Base-by-base conservation (phyloP, 1,140 invertebrate species). In the Neodiprion pinetum region DNA sequence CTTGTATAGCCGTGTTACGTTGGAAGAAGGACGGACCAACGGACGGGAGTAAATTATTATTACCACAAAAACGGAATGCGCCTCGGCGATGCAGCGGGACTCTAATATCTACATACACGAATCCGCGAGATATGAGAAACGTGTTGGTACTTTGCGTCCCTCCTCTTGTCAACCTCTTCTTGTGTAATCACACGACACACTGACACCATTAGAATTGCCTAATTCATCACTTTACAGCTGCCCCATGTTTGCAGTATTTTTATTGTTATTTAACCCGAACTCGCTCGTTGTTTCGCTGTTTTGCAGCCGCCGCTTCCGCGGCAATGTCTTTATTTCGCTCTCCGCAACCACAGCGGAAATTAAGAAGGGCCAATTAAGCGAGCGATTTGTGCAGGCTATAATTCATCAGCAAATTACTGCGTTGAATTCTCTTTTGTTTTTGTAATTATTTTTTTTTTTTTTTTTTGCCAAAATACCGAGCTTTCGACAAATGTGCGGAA, bases 41-140 rank as follows among this genome's bases (percentile, higher is more conserved):
- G 75, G 77, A 70, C 77, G 74, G 70, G 70, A 48, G 70, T 73
- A 84, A 85, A 83, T 85, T 82, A 84, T 84, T 82, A 85, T 85
- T 85, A 81, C 80, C 68, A 80, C 83, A 84, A 85, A 85, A 85
- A 82, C 77, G 73, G 75, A 76, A 72, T 61, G 72, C 61, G 75
- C 79, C 75, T 49, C 67, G 70, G 67, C 71, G 66, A 67, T 48
- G 53, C 53, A 17, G 5, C 28, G 0, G 28, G 28, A 40, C 1
- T 40, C 2, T 40, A 40, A 40, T 61, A 61, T 61, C 53, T 61
- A 61, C 53, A 61, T 61, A 61, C 53, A 61, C n/a, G 53, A 61
- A 61, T 61, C 53, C n/a, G 53, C 53, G n/a, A 61, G n/a, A 61
- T 40, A 40, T 40, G 28, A 40, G 28, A 40, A 40, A 40, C 28